These are phyloP conservation scores for Reticulitermes speratus DNA, from an alignment of 1,140 invertebrate genomes.

Conservation along the genomic window DNA sequence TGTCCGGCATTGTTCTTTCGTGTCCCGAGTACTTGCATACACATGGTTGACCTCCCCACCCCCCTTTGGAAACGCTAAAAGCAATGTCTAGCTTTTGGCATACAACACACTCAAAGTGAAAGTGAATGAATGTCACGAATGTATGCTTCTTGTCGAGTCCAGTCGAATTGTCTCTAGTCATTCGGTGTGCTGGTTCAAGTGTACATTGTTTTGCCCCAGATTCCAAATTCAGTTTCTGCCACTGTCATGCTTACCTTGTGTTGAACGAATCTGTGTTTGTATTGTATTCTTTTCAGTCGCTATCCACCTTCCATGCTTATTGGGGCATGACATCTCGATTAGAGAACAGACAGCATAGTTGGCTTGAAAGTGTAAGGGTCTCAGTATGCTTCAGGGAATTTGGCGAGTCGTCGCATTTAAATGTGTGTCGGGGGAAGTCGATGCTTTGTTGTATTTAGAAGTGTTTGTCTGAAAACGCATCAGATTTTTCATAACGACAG, in stretches of 20 bases:
- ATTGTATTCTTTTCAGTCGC: background rate
- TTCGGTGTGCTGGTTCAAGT: background rate
- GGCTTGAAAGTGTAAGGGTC: background rate
- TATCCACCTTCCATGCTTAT: background rate
- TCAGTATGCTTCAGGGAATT: background rate
- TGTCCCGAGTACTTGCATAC: background rate
- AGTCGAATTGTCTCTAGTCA: background rate
- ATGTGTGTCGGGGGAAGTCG: too few species aligned
- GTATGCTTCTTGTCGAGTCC: background rate
- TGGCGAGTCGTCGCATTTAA: too few species aligned
- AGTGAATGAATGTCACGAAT: background rate
- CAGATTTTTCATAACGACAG: too few species aligned
- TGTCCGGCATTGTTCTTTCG: background rate
- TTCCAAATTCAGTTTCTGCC: background rate
- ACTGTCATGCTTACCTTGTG: background rate
- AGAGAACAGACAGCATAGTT: background rate
- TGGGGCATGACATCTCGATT: background rate
- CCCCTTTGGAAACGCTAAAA: background rate
- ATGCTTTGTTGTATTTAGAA: too few species aligned
- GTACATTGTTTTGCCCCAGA: background rate
- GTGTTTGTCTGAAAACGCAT: too few species aligned
- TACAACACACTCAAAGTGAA: background rate
- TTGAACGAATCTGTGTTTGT: background rate
- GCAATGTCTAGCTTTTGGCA: background rate
- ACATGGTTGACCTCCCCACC: background rate